Percentiles rank a stretch among this genome's conserved stretches.
Evolutionary conservation across 2,888 invertebrate species (phyloP).

Genomic region (Pegoplata infirma): DNA sequence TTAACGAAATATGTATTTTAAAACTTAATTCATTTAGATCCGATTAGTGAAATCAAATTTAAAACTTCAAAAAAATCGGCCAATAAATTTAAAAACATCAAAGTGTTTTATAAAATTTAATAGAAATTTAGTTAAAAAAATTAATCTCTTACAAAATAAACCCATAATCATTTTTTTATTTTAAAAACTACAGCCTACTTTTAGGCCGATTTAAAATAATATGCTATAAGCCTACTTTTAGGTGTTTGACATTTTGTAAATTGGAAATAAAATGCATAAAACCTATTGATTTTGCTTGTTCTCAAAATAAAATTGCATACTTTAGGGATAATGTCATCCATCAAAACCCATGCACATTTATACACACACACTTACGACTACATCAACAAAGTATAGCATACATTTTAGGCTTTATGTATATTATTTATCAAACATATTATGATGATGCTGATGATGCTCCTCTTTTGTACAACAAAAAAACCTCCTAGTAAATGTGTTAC

Average conservation of each 20-base stretch:
- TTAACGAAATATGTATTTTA: too few relatives aligned
- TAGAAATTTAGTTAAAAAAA: too few relatives aligned
- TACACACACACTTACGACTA: neutral
- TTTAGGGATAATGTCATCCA: slow-evolving; percentile 21
- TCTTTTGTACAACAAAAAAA: slow-evolving; percentile 8
- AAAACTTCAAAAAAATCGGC: too few relatives aligned
- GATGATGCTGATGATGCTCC: too few relatives aligned
- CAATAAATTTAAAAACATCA: too few relatives aligned
- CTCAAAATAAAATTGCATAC: slow-evolving; percentile 28
- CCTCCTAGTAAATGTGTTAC: slow-evolving; percentile 38
- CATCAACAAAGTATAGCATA: neutral
- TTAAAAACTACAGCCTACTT: slow-evolving; percentile 4
- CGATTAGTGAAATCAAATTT: too few relatives aligned
- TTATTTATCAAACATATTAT: slow-evolving; percentile 46
- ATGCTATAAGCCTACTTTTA: neutral
- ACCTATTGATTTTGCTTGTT: neutral
- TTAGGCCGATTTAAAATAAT: neutral
- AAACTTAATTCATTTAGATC: too few relatives aligned
- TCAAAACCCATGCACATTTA: slow-evolving; percentile 14
- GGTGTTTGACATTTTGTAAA: slow-evolving; percentile 1
- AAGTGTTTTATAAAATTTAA: too few relatives aligned
- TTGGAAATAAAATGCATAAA: neutral
- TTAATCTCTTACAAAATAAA: too few relatives aligned
- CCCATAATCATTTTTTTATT: too few relatives aligned
- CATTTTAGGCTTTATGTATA: slow-evolving; percentile 11